A percentile compares a stretch with the other conserved stretches of the same genome.
These are phyloP conservation scores for Vidua chalybeata DNA, from an alignment of 2,113 vertebrate species.

Conservation along the genomic window DNA sequence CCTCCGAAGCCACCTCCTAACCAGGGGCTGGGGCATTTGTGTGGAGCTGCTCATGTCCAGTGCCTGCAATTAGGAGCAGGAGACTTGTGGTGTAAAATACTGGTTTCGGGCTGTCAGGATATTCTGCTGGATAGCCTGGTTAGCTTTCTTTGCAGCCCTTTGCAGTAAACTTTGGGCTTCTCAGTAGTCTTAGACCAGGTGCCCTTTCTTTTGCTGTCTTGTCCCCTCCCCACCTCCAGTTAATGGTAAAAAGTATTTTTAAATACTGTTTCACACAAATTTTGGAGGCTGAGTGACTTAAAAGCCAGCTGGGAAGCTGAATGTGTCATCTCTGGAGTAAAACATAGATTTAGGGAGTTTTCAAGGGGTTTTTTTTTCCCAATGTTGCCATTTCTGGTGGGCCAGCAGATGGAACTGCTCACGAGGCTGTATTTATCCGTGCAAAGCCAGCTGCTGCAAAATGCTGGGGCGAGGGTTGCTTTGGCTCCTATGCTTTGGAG, in stretches of 20 bases:
- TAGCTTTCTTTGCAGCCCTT: background rate
- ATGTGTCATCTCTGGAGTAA: conserved; percentile 41
- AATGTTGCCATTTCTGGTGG: conserved; percentile 26
- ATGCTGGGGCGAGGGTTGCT: background rate
- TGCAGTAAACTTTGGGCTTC: background rate
- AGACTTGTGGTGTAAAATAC: background rate
- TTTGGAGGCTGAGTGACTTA: conserved; percentile 7
- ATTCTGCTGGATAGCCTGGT: background rate
- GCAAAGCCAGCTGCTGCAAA: conserved; percentile 34
- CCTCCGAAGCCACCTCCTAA: background rate
- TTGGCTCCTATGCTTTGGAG: background rate
- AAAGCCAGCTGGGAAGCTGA: conserved; percentile 39
- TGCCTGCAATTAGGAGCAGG: background rate
- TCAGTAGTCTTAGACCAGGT: background rate
- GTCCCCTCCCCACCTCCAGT: background rate
- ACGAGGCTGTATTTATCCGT: conserved; percentile 32
- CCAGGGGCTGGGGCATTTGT: rapidly evolving
- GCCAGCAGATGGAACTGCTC: conserved; percentile 66
- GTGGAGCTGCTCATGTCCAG: rapidly evolving
- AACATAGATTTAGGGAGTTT: background rate
- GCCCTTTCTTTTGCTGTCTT: background rate
- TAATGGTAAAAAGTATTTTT: conserved; percentile 17
- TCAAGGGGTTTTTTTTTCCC: background rate
- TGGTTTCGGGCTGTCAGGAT: background rate
- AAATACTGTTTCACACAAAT: background rate